Percentiles rank a stretch among this genome's conserved stretches.
Evolutionary conservation across 2,888 invertebrate species (phyloP).

Genomic region (Aphidius colemani): DNA sequence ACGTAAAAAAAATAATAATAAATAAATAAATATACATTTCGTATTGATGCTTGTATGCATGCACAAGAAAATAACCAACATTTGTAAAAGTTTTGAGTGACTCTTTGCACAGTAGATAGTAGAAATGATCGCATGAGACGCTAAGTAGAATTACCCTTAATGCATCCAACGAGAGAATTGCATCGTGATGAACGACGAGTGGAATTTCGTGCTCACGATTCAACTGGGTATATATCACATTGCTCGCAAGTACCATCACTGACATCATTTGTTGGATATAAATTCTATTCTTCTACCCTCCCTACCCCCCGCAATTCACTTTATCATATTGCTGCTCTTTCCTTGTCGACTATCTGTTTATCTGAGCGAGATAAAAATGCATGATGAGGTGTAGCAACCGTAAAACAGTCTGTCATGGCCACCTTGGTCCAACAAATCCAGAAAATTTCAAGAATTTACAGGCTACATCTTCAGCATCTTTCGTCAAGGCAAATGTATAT

Average conservation of each 20-base stretch:
- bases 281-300: too few species aligned
- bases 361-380: neutral
- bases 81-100: slow-evolving; percentile 1
- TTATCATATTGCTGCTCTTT: neutral
- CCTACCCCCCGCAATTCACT: neutral
- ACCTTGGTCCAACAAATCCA: slow-evolving; percentile 2
- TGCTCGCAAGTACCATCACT: too few species aligned
- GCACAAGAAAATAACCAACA: neutral
- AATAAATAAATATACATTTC: too few species aligned
- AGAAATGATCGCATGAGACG: slow-evolving; percentile 29
- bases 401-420: slow-evolving; percentile 10
- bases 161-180: slow-evolving; percentile 38
- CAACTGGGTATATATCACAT: slow-evolving; percentile 30
- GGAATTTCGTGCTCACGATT: slow-evolving; percentile 38
- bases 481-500: slow-evolving; percentile 1
- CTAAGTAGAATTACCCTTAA: slow-evolving; percentile 37
- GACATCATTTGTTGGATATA: too few species aligned
- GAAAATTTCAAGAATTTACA: neutral
- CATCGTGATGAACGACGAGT: slow-evolving; percentile 38
- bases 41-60: neutral
- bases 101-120: slow-evolving; percentile 3
- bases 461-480: slow-evolving; percentile 11
- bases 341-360: neutral
- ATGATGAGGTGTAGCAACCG: neutral
- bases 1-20: too few species aligned